These are phyloP conservation scores for Lamprologus ornatipinnis DNA, from an alignment of 2,113 vertebrate genomes.

Conservation along the genomic window DNA sequence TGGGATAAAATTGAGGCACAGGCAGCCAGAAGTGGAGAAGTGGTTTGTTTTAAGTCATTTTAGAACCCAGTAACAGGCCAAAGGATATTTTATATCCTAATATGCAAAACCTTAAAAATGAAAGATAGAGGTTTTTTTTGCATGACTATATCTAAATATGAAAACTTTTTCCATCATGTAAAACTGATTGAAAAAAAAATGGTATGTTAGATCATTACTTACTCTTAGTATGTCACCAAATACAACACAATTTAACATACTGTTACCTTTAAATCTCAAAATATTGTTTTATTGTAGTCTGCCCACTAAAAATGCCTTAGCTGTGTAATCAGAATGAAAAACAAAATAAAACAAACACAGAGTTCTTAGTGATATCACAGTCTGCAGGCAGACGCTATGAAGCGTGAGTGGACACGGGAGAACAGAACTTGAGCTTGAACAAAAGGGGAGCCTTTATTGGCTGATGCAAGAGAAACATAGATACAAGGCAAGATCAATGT, in stretches of 20 bases:
- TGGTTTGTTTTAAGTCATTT: background rate
- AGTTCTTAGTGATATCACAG: background rate
- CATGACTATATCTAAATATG: background rate
- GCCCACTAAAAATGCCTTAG: background rate
- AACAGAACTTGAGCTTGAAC: background rate
- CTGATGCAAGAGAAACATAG: background rate
- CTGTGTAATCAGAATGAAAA: background rate
- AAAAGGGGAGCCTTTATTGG: background rate
- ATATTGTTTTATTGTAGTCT: background rate
- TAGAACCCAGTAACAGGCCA: background rate
- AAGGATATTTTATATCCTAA: background rate
- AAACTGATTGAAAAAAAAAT: background rate
- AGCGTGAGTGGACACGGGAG: background rate
- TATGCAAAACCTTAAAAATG: background rate
- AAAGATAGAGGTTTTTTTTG: background rate
- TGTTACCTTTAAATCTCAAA: background rate
- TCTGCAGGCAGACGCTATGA: background rate
- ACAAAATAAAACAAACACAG: background rate
- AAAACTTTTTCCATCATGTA: background rate
- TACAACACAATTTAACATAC: background rate
- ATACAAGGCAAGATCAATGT: background rate
- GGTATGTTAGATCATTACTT: background rate
- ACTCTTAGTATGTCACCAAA: background rate
- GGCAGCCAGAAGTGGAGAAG: background rate
- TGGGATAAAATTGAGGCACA: accelerated